Base-by-base conservation (phyloP, 2,797 vertebrate genomes). In the Mormyrops boulengeri region DNA sequence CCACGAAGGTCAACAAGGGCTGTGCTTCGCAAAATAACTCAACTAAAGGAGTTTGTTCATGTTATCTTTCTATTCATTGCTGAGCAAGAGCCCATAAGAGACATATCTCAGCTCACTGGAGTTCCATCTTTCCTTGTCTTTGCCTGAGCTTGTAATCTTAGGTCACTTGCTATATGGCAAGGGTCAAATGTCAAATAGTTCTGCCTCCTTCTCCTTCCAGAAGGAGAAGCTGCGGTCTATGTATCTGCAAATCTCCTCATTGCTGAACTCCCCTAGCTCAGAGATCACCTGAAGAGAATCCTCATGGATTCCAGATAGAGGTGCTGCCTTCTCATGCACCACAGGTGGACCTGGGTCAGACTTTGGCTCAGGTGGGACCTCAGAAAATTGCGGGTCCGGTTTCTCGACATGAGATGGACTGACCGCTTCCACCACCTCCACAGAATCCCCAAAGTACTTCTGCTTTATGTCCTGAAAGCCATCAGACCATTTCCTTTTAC, bases 151-250 rank as follows among this genome's bases (percentile, higher is more conserved):
- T 47, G n/a, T 62, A 19, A n/a, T 53, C 9, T 50, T 60, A 41
- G 44, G 53, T 84, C 9, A 38, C 26, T 19, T 14, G 9, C 12
- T 22, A 30, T 22, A 86, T 34, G 4, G 30, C 44, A 41, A 53
- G 9, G 4, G 30, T 95, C 93, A 96, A 90, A 97, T 97, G 93
- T 98, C 97, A 89, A 98, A 98, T 92, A 98, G 94, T 91, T 98
- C 97, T 0, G 97, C 97, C 93, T 99, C 98, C 92, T 98, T 98
- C 95, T 98, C 97, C 94, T 99, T 99, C 98, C 99, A 99, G 94
- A 99, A 99, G 87, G 98, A 97, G 95, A 99, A 99, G 93, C 98
- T 99, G 57, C 97, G 96, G 91, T 99, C 98, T 3, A 99, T 99
- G 92, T 99, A 99, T 91, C 96, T 95, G 91, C 98, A 99, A 91